A percentile compares a stretch with the other conserved stretches of the same genome.
phyloP scores from a whole-genome alignment of 2,888 invertebrate species.

The Hydropsyche betteni region DNA sequence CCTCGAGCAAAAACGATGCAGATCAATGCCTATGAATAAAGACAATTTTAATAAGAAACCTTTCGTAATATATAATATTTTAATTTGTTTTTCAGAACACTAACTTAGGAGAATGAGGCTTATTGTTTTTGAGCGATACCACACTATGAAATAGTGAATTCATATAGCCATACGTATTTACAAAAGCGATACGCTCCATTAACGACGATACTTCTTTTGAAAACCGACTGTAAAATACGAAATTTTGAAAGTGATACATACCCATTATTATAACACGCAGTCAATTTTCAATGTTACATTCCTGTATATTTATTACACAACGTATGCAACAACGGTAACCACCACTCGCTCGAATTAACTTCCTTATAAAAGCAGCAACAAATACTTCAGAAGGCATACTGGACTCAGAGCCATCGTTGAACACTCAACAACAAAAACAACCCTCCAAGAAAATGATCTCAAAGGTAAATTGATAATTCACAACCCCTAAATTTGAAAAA shows the following conservation, averaged over 20 bases:
- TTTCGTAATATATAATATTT: no score
- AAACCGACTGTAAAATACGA: slow-evolving; percentile 15
- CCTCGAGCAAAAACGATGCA: no score
- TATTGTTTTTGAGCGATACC: no score
- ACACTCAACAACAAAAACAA: slow-evolving; percentile 42
- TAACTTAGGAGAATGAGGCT: no score
- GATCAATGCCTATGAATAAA: no score
- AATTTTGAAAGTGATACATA: slow-evolving; percentile 26
- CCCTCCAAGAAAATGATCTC: slow-evolving; percentile 44
- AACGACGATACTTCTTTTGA: slow-evolving; percentile 20
- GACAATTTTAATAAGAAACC: no score
- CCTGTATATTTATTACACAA: slow-evolving; percentile 42
- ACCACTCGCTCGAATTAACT: slow-evolving; percentile 29
- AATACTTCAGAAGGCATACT: slow-evolving; percentile 42
- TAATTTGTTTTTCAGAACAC: no score
- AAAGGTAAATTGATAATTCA: slow-evolving; percentile 39
- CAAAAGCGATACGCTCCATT: slow-evolving; percentile 12
- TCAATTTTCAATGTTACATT: slow-evolving; percentile 48
- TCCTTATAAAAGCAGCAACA: slow-evolving; percentile 47
- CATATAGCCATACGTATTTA: no score
- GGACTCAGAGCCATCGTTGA: slow-evolving; percentile 34
- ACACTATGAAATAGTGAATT: no score
- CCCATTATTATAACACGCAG: slow-evolving; percentile 11
- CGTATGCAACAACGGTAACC: slow-evolving; percentile 27
- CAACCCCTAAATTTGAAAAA: slow-evolving; percentile 33